Percentiles rank a stretch among this genome's conserved stretches.
Evolutionary conservation across 1,140 invertebrate species (phyloP).

Genomic region (Vollenhovia emeryi): DNA sequence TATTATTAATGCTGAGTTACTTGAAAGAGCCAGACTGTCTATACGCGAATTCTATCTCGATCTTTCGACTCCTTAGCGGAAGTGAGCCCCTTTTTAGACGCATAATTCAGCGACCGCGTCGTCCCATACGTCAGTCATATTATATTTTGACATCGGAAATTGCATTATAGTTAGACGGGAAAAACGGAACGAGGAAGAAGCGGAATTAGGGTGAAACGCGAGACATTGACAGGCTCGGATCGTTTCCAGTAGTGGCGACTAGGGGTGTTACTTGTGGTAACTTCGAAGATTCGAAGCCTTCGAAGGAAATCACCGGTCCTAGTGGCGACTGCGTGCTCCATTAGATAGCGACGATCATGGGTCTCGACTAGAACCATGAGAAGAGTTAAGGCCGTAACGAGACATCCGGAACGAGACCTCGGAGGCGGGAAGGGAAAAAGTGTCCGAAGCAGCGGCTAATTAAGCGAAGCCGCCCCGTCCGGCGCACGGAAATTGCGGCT

Average conservation of each 20-base stretch:
- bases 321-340: constrained; percentile 67
- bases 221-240: background rate
- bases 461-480: constrained; percentile 67
- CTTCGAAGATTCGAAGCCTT: too few relatives aligned
- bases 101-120: constrained; percentile 19
- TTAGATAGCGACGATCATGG: constrained; percentile 73
- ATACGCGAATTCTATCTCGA: background rate
- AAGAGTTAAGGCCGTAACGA: constrained; percentile 70
- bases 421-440: constrained; percentile 44
- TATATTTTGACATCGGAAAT: background rate
- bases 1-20: constrained; percentile 14
- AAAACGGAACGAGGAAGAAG: background rate
- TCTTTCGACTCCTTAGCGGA: constrained; percentile 1
- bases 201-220: background rate
- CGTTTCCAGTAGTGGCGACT: too few relatives aligned
- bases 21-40: background rate
- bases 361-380: constrained; percentile 32
- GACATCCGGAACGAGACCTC: constrained; percentile 61
- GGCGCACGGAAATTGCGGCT: constrained; percentile 69
- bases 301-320: too few relatives aligned
- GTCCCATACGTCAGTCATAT: background rate
- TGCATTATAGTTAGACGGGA: background rate
- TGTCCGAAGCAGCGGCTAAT: constrained; percentile 72
- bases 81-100: background rate
- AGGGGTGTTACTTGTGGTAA: too few relatives aligned